These are phyloP conservation scores for Tragopan temminckii DNA, from an alignment of 2,797 vertebrate genomes.

Conservation along the genomic window DNA sequence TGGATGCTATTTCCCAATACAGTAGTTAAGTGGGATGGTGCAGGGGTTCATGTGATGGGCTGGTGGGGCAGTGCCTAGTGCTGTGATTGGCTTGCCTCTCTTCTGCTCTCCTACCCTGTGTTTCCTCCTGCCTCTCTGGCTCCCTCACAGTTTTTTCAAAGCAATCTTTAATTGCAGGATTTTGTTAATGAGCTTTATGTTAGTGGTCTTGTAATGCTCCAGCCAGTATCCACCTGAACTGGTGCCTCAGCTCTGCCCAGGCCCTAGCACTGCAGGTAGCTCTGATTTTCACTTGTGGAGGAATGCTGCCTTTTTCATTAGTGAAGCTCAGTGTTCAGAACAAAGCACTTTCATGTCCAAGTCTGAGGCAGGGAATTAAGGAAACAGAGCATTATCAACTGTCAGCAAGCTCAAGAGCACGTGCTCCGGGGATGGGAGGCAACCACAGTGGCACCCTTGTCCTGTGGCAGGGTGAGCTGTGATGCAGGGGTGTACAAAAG, in stretches of 20 bases:
- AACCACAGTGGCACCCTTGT: neutral
- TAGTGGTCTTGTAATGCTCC: fast-evolving
- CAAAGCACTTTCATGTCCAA: neutral
- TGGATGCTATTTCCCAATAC: neutral
- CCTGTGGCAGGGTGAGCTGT: too few relatives aligned
- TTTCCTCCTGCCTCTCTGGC: neutral
- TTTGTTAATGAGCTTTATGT: neutral
- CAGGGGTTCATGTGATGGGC: neutral
- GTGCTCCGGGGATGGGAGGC: neutral
- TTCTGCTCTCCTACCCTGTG: fast-evolving
- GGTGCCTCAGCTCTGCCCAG: neutral
- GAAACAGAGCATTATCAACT: neutral
- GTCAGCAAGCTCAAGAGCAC: neutral
- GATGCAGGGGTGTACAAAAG: fast-evolving
- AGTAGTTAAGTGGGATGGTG: neutral
- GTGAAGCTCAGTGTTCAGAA: neutral
- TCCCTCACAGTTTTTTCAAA: neutral
- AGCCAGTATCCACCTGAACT: neutral
- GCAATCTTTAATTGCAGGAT: neutral
- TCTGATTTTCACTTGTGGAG: neutral
- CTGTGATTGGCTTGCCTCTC: neutral
- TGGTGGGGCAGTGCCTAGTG: neutral
- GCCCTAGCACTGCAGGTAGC: neutral
- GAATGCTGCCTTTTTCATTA: neutral
- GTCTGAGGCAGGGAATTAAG: neutral